These are phyloP conservation scores for Drosophila cardini DNA, from an alignment of 1,140 invertebrate species.

Conservation along the genomic window DNA sequence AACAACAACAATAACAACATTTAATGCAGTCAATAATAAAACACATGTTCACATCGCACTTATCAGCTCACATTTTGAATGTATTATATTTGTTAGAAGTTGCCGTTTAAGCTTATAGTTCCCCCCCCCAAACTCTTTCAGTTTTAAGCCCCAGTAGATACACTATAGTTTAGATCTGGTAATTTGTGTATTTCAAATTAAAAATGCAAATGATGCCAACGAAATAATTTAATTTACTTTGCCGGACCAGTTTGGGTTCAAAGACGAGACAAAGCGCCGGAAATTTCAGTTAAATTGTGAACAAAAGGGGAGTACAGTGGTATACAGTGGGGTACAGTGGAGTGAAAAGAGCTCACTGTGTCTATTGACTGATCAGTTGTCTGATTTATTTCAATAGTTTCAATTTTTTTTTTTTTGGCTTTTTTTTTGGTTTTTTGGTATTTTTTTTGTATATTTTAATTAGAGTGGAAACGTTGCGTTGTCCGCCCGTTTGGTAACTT, in stretches of 20 bases:
- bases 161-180: conserved; percentile 10
- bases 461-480: conserved; percentile 67
- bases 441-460: conserved; percentile 71
- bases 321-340: not conserved
- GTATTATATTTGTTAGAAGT: conserved; percentile 23
- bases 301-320: not conserved
- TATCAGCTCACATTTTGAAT: conserved; percentile 50
- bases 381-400: conserved; percentile 60
- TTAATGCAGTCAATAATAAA: conserved; percentile 41
- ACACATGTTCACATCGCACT: conserved; percentile 80
- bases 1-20: conserved; percentile 35
- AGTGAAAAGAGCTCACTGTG: not conserved
- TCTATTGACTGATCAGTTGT: conserved; percentile 58
- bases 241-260: conserved; percentile 53
- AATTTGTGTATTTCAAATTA: conserved; percentile 80
- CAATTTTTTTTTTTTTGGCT: conserved; percentile 3
- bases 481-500: conserved; percentile 8
- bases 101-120: conserved; percentile 39
- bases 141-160: not conserved
- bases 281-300: conserved; percentile 58
- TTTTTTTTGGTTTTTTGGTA: conserved; percentile 8
- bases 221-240: conserved; percentile 74
- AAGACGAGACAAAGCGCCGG: conserved; percentile 65
- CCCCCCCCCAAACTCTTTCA: too few species aligned
- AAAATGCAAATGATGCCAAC: conserved; percentile 75